Base-by-base conservation (phyloP, 30 jellyfish, hydroid and myxozoan species). In the Aurelia aurita region DNA sequence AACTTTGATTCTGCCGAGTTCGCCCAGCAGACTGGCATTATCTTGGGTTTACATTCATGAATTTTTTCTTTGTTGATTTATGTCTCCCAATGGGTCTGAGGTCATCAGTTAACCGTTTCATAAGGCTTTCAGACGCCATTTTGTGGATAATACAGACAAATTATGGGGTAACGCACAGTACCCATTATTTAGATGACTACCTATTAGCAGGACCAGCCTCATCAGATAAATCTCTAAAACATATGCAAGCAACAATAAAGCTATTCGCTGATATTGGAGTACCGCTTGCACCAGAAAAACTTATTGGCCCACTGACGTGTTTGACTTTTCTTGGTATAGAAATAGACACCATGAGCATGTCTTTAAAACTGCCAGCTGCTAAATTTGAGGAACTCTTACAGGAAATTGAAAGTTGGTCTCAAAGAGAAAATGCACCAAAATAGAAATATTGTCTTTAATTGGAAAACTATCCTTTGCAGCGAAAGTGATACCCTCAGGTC, bases 21-120 rank as follows among this genome's bases (percentile, higher is more conserved):
- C 76, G 66, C n/a, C 91, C 86, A 16, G 91, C 34, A 45, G 85
- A 81, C 23, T 81, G 91, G 91, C 32, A 55, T 28, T 28, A 64
- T 18, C 58, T 81, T 14, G 91, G 86, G 9, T 73, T 47, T 29
- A 51, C 18, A 27, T 73, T 51, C 28, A 14, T 47, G 59, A 25
- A 73, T 21, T 32, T 6, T 45, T 44, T 7, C 23, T 73, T 73
- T 29, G 86, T 73, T 23, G 86, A 73, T 19, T 55, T 73, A 53
- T 45, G 86, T 45, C 31, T 73, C 21, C 86, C 86, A 44, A n/a
- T 73, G 25, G 86, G 86, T 25, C 26, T 47, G 5, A 39, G 77
- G 7, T 73, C 74, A 9, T 73, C 86, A 15, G 57, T 29, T 20
- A 47, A 55, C 31, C 51, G 53, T 45, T 73, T 73, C 77, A 44